A percentile compares a stretch with the other conserved stretches of the same genome.
These are phyloP conservation scores for Martes martes DNA, from an alignment of 2,113 vertebrate species.

Conservation along the genomic window DNA sequence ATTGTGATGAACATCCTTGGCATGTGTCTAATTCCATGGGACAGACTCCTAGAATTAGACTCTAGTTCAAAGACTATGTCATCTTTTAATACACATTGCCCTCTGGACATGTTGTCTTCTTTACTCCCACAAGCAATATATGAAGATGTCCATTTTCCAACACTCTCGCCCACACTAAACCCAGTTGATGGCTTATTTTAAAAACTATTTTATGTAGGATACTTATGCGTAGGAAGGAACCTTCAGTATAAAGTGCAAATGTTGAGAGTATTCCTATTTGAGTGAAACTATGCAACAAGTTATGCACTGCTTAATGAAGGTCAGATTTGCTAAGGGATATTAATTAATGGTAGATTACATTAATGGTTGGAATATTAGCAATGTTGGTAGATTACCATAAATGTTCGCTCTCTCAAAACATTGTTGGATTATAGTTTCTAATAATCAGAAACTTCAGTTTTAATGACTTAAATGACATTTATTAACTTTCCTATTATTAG, in stretches of 20 bases:
- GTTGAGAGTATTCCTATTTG: background rate
- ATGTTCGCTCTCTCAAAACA: slow-evolving; percentile 8
- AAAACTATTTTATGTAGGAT: slow-evolving; percentile 35
- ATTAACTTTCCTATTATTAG: slow-evolving; percentile 73
- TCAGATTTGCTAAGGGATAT: background rate
- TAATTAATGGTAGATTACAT: background rate
- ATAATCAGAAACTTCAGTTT: slow-evolving; percentile 69
- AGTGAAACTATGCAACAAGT: background rate
- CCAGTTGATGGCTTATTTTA: slow-evolving; percentile 8
- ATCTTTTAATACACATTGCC: background rate
- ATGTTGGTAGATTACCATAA: background rate
- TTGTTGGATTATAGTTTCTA: slow-evolving; percentile 69
- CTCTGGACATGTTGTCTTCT: slow-evolving; percentile 21
- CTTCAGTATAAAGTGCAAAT: background rate
- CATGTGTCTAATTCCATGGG: background rate
- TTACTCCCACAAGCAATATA: slow-evolving; percentile 37
- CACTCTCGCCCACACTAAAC: background rate
- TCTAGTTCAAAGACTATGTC: background rate
- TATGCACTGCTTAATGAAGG: background rate
- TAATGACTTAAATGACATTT: slow-evolving; percentile 84
- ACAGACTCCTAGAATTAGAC: background rate
- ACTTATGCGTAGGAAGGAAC: slow-evolving; percentile 8
- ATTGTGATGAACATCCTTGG: background rate
- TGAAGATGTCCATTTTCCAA: slow-evolving; percentile 35
- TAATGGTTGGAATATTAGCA: background rate